These are phyloP conservation scores for Lepisosteus osseus DNA, from an alignment of 2,113 vertebrate genomes.

Conservation along the genomic window DNA sequence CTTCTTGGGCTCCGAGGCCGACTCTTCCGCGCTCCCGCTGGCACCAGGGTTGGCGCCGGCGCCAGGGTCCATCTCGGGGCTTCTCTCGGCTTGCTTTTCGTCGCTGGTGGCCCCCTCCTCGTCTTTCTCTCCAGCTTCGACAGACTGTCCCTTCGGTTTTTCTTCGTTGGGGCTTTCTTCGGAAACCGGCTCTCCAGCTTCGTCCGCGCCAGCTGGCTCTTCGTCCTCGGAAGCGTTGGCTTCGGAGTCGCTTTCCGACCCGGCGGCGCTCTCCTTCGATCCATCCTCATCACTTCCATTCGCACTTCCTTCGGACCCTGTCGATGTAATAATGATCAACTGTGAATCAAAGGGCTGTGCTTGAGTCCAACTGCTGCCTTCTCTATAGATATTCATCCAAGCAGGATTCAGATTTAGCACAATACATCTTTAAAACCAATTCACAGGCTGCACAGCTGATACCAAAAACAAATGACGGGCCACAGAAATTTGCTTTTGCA, in stretches of 20 bases:
- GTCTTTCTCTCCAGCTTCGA: slow-evolving; percentile 76
- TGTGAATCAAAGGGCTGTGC: too few relatives aligned
- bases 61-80: slow-evolving; percentile 53
- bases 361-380: too few relatives aligned
- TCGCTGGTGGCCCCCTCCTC: slow-evolving; percentile 41
- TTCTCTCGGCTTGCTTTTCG: slow-evolving; percentile 68
- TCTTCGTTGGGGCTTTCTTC: slow-evolving; percentile 54
- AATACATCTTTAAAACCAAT: too few relatives aligned
- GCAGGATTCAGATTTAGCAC: too few relatives aligned
- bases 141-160: slow-evolving; percentile 61
- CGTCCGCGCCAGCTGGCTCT: slow-evolving; percentile 58
- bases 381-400: too few relatives aligned
- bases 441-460: too few relatives aligned
- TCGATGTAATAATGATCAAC: slow-evolving; percentile 36
- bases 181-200: slow-evolving; percentile 59
- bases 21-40: slow-evolving; percentile 63
- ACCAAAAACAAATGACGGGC: too few relatives aligned
- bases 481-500: too few relatives aligned
- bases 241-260: slow-evolving; percentile 86
- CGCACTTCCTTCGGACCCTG: slow-evolving; percentile 92
- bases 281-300: slow-evolving; percentile 89
- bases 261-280: slow-evolving; percentile 86
- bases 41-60: slow-evolving; percentile 20
- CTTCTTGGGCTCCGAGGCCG: slow-evolving; percentile 85
- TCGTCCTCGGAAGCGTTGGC: slow-evolving; percentile 77